A percentile compares a stretch with the other conserved stretches of the same genome.
phyloP scores from a whole-genome alignment of 2,888 invertebrate genomes.

The Drosophila putrida region DNA sequence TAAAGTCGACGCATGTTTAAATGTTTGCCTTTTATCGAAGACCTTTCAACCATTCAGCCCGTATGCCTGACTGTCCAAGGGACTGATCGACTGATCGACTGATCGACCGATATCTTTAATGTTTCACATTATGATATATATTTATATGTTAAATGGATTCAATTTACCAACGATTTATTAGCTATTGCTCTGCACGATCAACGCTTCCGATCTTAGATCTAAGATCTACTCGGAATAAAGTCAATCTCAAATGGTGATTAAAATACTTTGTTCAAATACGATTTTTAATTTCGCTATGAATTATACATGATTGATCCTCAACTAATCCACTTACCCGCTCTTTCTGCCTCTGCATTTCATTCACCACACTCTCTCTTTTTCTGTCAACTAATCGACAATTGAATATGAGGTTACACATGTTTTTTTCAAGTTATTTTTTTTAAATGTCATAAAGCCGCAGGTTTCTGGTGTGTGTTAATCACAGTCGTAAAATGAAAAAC shows the following conservation, averaged over 20 bases:
- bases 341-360: background rate
- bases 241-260: too few species aligned
- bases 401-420: conserved; percentile 17
- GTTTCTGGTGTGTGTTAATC: conserved; percentile 54
- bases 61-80: conserved; percentile 20
- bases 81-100: conserved; percentile 8
- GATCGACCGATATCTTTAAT: conserved; percentile 57
- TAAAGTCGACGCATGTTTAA: conserved; percentile 38
- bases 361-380: background rate
- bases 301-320: conserved; percentile 9
- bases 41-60: conserved; percentile 45
- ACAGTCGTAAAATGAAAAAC: conserved; percentile 48
- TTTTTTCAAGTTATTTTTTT: conserved; percentile 12
- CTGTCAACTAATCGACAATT: conserved; percentile 5
- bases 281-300: too few species aligned
- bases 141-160: conserved; percentile 54
- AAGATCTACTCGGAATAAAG: too few species aligned
- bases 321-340: conserved; percentile 55
- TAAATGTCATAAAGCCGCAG: conserved; percentile 14
- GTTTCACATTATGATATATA: conserved; percentile 51
- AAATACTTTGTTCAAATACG: too few species aligned
- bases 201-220: conserved; percentile 18
- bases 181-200: conserved; percentile 23
- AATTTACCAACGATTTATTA: conserved; percentile 68
- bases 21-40: conserved; percentile 59